Base-by-base conservation (phyloP, 2,888 invertebrate species). In the Linyphia triangularis region DNA sequence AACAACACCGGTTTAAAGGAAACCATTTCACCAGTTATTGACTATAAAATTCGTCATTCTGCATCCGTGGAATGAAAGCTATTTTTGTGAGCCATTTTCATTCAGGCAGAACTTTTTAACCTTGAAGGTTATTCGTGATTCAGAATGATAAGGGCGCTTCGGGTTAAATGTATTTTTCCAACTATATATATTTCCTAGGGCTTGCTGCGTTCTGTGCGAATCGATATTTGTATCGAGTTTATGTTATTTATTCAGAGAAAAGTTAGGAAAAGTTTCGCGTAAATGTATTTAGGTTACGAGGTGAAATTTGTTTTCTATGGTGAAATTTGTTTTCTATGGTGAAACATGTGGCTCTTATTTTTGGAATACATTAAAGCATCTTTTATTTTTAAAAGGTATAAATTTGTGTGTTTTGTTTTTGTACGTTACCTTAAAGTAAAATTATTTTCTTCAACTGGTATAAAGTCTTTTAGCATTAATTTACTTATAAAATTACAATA, bases 11-110 rank as follows among this genome's bases (percentile, higher is more conserved):
- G 30, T 67, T 67, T 33, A 67, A 33, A 67, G 33, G 33, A 67
- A 67, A 33, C 33, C 16, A n/a, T 67, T 67, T 67, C 67, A 67
- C 67, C 67, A 67, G 67, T 33, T 67, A 67, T 67, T 67, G 67
- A 67, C 67, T 33, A 67, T 67, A 67, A 67, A 67, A 30, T 33
- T 67, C 33, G 33, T n/a, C 9, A 19, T 13, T 5, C 33, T 5
- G 19, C 33, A 10, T 24, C 33, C 33, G 9, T 19, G 16, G 33
- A 67, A 67, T 33, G 33, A 16, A 3, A n/a, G 33, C 19, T n/a
- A 33, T 33, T 63, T 67, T 33, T 10, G 33, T 2, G 24, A 30
- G n/a, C 67, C n/a, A n/a, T 30, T 67, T 67, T 67, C 33, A 67
- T 67, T 67, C n/a, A 51, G n/a, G n/a, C n/a, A n/a, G n/a, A 1